Base-by-base conservation (phyloP, 2,113 vertebrate genomes). In the Lynx canadensis region DNA sequence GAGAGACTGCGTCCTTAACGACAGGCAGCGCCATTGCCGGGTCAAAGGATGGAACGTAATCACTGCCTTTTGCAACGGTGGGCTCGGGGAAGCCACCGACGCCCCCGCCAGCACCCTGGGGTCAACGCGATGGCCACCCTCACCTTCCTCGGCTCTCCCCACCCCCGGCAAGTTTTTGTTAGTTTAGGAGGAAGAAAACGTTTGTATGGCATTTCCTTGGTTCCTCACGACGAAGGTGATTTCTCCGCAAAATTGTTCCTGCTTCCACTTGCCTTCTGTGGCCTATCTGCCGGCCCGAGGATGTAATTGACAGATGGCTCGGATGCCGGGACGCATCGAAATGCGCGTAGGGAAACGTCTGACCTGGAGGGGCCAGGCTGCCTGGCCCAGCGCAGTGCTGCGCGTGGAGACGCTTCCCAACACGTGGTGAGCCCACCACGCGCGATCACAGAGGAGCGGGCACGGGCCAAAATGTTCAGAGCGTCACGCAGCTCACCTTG, bases 401-500 rank as follows among this genome's bases (percentile, higher is more conserved):
- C 7, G 6, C 0, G 0, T 0, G 11, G 45, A 36, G 31, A 7
- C 0, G 31, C 13, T 60, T 48, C 50, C 4, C 8, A 27, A 48
- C 21, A 18, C 52, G 14, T 18, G 52, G 52, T 18, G 52, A 55
- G 18, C 55, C 45, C 45, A 45, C 11, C 1, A 14, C 15, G 71
- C 5, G 1, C 23, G 36, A 45, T 7, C 38, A 15, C 9, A 16
- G 50, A 13, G 48, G 33, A 2, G 4, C 1, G 1, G 1, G 31
- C 0, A 1, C 0, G 4, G 1, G 7, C 10, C 5, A 9, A 8
- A 38, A 25, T 0, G 14, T 4, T 18, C 3, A 38, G 6, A 73
- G 45, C 29, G 1, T 7, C 60, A 18, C 5, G 5, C 5, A 1
- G 50, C 12, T 8, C 3, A 14, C 57, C 33, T 21, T 7, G 18